Evolutionary conservation across 2,797 vertebrate species (phyloP), one percentile per base, ranked within the genome.

Genomic region (Ataeniobius toweri): DNA sequence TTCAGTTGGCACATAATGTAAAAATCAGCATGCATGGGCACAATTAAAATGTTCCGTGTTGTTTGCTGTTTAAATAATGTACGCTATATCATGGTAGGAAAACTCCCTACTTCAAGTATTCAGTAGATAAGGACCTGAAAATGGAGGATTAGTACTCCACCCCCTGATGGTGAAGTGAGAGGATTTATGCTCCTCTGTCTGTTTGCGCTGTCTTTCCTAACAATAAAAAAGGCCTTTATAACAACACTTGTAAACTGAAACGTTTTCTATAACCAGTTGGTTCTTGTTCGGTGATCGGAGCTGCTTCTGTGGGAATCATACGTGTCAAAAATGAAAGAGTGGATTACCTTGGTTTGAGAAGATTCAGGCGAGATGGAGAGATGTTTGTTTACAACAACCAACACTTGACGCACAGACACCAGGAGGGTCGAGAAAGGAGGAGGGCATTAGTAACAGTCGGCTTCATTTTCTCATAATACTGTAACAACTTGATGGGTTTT

Each of bases 71-170:
- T 94, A 92, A 87, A 91, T 90, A 73, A 93, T 82, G 91, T 94
- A 92, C 91, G 89, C 89, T 94, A 85, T 95, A 84, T 94, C 87
- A 89, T 89, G 94, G 94, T 94, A 96, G 95, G 94, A 95, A 95
- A 95, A 94, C 94, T 80, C 89, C 95, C 96, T 96, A 97, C 95
- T 99, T 99, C 97, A 99, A 99, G 98, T 98, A 98, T 98, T 97
- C 94, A 93, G 95, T 89, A 95, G 96, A 94, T 97, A 96, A 97
- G 94, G 93, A 96, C 96, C 97, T 97, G 97, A 97, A 95, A 95
- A 94, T 89, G 93, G 95, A 96, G 96, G 95, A 96, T 93, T 93
- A 80, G 75, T 88, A 93, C 68, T 84, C 90, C 85, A 79, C 94
- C 89, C 91, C 92, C 90, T 75, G 93, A 95, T 95, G 95, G 94